Base-by-base conservation (phyloP, 1,140 invertebrate species). In the Drosophila suzukii region DNA sequence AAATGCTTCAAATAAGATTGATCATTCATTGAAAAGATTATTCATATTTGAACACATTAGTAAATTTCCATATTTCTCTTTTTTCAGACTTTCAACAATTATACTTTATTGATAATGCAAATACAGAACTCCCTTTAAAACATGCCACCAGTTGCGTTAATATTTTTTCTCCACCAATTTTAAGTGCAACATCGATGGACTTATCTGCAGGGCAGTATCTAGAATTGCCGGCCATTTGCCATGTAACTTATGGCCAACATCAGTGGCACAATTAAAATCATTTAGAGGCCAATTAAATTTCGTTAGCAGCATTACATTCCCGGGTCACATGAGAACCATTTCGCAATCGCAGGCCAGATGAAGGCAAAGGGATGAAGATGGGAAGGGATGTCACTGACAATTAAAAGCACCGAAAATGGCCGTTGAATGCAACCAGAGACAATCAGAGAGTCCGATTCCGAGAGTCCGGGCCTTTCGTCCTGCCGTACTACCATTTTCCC, bases 261-360 rank as follows among this genome's bases (percentile, higher is more conserved):
- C 83, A 89, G 83, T 88, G 80, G 83, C 84, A 83, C 84, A 89
- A 89, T 89, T 89, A 89, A 89, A 89, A 89, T 89, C 84, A 89
- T 89, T 89, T 89, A 89, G 84, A 84, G 80, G 80, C 81, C 84
- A 90, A 89, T 89, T 89, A 89, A 90, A 89, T 81, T 89, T 89
- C 85, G 84, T 89, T 89, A 89, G 84, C 77, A 84, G 85, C 84
- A 89, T 89, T 89, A 81, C 84, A 90, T 89, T 72, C 68, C 58
- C 54, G 73, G 76, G 84, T 84, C 84, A 89, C 84, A 89, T 90
- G 84, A 90, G 84, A 90, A 89, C 77, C 82, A 85, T 90, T 89
- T 49, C 63, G 54, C 53, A 71, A 46, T 54, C 56, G 54, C 10
- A n/a, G 24, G 0, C 43, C 20, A 54, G 27, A 55, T 41, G n/a